Percentiles rank a stretch among this genome's conserved stretches.
Evolutionary conservation across 2,888 invertebrate species (phyloP).

Genomic region (Drosophila rubida): DNA sequence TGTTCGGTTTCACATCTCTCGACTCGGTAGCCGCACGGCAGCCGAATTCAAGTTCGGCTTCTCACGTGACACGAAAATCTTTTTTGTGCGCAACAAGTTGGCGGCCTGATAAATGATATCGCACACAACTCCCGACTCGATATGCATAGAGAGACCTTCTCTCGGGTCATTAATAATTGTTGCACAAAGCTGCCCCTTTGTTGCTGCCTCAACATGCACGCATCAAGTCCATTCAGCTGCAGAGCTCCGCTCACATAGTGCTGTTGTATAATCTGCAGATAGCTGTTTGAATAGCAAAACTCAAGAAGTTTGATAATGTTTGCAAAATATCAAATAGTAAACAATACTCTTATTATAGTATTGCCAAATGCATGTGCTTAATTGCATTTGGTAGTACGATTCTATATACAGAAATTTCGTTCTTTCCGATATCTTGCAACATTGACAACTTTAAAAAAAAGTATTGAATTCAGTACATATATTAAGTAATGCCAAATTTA

Average conservation of each 20-base stretch:
- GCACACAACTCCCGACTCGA: conserved; percentile 69
- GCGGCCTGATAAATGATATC: conserved; percentile 82
- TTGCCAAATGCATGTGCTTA: too few relatives aligned
- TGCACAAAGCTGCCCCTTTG: conserved; percentile 29
- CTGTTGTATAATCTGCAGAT: conserved; percentile 4
- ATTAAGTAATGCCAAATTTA: too few relatives aligned
- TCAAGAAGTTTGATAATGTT: too few relatives aligned
- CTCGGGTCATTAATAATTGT: conserved; percentile 81
- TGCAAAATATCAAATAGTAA: too few relatives aligned
- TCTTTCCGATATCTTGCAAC: too few relatives aligned
- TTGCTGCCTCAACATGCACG: conserved; percentile 3
- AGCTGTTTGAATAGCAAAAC: too few relatives aligned
- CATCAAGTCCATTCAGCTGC: not conserved
- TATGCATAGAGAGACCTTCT: conserved; percentile 66
- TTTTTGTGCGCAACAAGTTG: conserved; percentile 83
- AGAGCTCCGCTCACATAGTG: conserved; percentile 15
- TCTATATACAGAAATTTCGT: too few relatives aligned
- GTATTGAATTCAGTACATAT: too few relatives aligned
- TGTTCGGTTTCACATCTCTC: conserved; percentile 74
- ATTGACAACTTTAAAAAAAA: too few relatives aligned
- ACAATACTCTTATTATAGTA: too few relatives aligned
- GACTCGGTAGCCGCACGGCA: conserved; percentile 56
- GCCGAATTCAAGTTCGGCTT: conserved; percentile 46
- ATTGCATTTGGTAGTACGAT: too few relatives aligned
- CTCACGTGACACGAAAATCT: conserved; percentile 83